Percentiles rank a stretch among this genome's conserved stretches.
These are phyloP conservation scores for Caenorhabditis wallacei DNA, from an alignment of 2,888 invertebrate species.

Conservation along the genomic window DNA sequence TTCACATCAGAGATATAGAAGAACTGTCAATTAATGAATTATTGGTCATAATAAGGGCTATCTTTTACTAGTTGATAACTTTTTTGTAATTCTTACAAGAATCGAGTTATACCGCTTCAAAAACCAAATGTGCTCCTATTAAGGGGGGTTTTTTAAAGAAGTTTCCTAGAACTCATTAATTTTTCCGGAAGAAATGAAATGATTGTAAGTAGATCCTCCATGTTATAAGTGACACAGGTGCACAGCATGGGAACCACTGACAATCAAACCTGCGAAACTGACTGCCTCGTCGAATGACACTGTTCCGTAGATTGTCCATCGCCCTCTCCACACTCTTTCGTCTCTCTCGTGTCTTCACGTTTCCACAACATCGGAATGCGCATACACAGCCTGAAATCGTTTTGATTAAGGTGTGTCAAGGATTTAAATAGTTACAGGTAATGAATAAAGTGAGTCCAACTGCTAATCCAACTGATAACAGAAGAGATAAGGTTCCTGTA, in stretches of 20 bases:
- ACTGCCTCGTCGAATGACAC: slow-evolving; percentile 75
- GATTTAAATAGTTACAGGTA: slow-evolving; percentile 74
- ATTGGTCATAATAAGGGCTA: too few species aligned
- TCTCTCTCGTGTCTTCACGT: slow-evolving; percentile 73
- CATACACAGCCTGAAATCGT: slow-evolving; percentile 81
- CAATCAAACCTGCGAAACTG: slow-evolving; percentile 74
- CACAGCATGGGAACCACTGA: slow-evolving; percentile 60
- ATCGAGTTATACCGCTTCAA: too few species aligned
- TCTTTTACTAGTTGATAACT: too few species aligned
- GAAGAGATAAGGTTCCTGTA: slow-evolving; percentile 80
- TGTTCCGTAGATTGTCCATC: slow-evolving; percentile 74
- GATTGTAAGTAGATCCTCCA: slow-evolving; percentile 58
- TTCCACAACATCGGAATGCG: slow-evolving; percentile 83
- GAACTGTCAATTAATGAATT: too few species aligned
- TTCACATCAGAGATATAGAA: too few species aligned
- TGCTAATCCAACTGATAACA: slow-evolving; percentile 81
- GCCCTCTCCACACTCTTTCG: slow-evolving; percentile 72
- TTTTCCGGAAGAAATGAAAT: too few species aligned
- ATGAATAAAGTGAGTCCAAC: slow-evolving; percentile 79
- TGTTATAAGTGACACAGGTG: slow-evolving; percentile 54
- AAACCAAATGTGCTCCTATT: not conserved
- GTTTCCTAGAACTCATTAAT: too few species aligned
- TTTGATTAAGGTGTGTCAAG: not conserved
- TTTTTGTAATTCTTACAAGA: too few species aligned
- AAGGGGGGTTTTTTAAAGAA: too few species aligned